These are phyloP conservation scores for Spinus pinus DNA, from an alignment of 2,797 vertebrate species.

Conservation along the genomic window DNA sequence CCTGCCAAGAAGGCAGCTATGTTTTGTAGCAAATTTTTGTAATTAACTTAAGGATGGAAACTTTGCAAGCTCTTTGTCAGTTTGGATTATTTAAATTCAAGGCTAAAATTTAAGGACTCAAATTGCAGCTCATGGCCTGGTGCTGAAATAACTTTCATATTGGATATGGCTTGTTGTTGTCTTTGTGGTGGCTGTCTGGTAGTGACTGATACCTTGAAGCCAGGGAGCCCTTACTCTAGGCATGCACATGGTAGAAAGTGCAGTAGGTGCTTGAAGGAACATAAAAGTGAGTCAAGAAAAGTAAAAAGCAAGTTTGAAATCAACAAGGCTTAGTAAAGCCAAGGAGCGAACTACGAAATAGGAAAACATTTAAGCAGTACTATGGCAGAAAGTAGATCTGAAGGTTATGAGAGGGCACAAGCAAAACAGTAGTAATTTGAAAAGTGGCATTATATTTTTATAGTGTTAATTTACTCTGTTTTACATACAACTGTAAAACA, in stretches of 20 bases:
- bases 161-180: accelerated
- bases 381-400: not conserved
- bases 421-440: not conserved
- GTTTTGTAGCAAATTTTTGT: not conserved
- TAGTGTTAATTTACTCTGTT: not conserved
- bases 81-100: not conserved
- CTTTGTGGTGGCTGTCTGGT: accelerated
- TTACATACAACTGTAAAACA: not conserved
- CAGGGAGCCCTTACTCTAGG: not conserved
- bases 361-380: not conserved
- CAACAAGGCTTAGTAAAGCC: not conserved
- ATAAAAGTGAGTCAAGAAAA: not conserved
- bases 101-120: not conserved
- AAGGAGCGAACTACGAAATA: not conserved
- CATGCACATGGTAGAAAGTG: not conserved
- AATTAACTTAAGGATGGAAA: not conserved
- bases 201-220: not conserved
- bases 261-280: not conserved
- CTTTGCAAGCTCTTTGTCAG: not conserved
- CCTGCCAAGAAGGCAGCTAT: not conserved
- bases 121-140: accelerated
- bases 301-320: not conserved
- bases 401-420: not conserved
- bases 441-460: not conserved
- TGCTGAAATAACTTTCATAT: not conserved